Evolutionary conservation across 2,113 vertebrate genomes (phyloP), one percentile per base, ranked within the genome.

Genomic region (Dromaius novaehollandiae): DNA sequence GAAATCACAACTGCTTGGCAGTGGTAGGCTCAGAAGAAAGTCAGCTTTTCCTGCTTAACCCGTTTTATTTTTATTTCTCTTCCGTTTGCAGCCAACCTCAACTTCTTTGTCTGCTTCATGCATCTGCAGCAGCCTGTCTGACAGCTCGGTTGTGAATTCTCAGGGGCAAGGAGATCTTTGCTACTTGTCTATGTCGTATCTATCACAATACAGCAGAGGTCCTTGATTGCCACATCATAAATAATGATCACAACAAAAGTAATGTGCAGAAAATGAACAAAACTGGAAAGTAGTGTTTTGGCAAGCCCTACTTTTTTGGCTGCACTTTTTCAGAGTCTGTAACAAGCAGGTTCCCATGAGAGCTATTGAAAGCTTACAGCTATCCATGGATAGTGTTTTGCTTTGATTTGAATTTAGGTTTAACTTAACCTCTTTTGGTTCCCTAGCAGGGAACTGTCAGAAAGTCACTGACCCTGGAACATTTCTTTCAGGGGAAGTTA

Each of bases 51-150:
- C 74, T 82, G 24, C 55, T 82, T 28, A 75, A 42, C 14, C 8
- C 44, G 26, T 88, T 95, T 86, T 86, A n/a, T 70, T 91, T 70
- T 85, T 80, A 75, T 86, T 93, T 87, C 25, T 86, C 42, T 92
- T 25, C 12, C 73, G 74, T 77, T 92, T 22, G 66, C 46, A 78
- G 26, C 16, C 55, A 93, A 48, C 21, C 10, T 60, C 50, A 91
- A n/a, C 66, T 80, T 85, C 40, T 44, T 36, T 74, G 34, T 73
- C 42, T 93, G 61, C 25, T 82, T 81, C 56, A 44, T 70, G 63
- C 68, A 89, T 60, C 84, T 90, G 76, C 76, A 75, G 61, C 85
- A 61, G 74, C 85, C 64, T 51, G 7, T 64, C 53, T 89, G 63
- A 86, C 79, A 91, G 32, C 30, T 66, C 6, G 3, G 9, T 21